Percentiles rank a stretch among this genome's conserved stretches.
phyloP scores from a whole-genome alignment of 2,888 invertebrate species.

The Sussaba pulchella region DNA sequence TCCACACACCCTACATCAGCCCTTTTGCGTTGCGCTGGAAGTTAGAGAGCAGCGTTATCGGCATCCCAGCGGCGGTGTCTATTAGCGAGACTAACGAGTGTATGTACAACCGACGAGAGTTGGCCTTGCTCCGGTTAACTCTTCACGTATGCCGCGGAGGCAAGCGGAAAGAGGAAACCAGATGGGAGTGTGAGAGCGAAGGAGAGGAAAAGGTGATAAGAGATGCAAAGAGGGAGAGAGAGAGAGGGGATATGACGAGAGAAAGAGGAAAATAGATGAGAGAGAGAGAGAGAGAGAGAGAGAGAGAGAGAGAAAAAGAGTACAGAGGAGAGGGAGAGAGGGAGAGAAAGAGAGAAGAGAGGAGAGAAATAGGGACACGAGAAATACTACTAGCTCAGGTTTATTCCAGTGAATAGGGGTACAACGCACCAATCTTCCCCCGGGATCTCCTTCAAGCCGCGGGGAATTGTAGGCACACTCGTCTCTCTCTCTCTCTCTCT shows the following conservation, averaged over 20 bases:
- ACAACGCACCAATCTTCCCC: slow-evolving; percentile 74
- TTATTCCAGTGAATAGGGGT: slow-evolving; percentile 74
- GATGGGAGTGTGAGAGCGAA: neutral
- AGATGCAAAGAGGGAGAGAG: slow-evolving; percentile 1
- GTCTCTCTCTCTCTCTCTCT: no score
- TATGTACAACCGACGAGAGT: slow-evolving; percentile 54
- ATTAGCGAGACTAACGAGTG: slow-evolving; percentile 79
- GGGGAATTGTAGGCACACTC: slow-evolving; percentile 58
- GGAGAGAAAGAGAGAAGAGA: neutral
- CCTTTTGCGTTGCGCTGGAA: neutral
- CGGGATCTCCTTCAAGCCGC: slow-evolving; percentile 74
- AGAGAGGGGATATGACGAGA: neutral
- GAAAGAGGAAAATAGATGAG: slow-evolving; percentile 33
- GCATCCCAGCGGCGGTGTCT: slow-evolving; percentile 75
- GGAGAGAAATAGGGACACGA: slow-evolving; percentile 53
- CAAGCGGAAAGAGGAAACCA: no score
- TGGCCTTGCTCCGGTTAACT: slow-evolving; percentile 60
- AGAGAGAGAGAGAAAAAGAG: no score
- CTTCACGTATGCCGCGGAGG: slow-evolving; percentile 37
- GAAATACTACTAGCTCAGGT: slow-evolving; percentile 68
- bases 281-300: slow-evolving; percentile 1
- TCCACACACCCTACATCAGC: neutral
- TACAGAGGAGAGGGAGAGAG: neutral
- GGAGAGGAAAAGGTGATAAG: neutral
- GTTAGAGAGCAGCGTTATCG: slow-evolving; percentile 57